Base-by-base conservation (phyloP, 2,797 vertebrate species). In the Hephaestus fuliginosus region DNA sequence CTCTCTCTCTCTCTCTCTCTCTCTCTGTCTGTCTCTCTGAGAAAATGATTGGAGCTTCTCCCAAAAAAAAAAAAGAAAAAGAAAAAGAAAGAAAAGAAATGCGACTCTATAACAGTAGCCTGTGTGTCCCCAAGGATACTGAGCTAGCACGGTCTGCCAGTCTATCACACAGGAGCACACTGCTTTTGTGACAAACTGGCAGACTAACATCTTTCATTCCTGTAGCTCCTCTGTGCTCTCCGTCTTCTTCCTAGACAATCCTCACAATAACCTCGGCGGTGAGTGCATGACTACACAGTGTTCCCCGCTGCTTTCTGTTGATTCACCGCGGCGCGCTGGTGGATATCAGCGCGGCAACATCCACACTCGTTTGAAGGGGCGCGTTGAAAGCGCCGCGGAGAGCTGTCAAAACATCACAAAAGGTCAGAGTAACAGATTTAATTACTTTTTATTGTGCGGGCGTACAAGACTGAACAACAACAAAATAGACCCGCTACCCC, bases 121-220 rank as follows among this genome's bases (percentile, higher is more conserved):
- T 62, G 79, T 13, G 69, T 75, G 80, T 92, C 92, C 91, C 92
- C 52, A 25, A 89, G 92, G 93, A 93, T 76, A 53, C 77, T 18
- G 84, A 89, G 91, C 92, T 70, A 65, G 86, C 91, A 90, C 80
- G 88, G 86, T 89, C 90, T 93, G 93, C 88, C 90, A 92, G 93
- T 92, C 92, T 89, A 89, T 93, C 90, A 91, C 93, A 90, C 85
- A 87, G 89, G 81, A 91, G 91, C 90, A 92, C 89, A 77, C 89
- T 80, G 90, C 91, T 86, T 93, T 92, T 90, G 92, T 94, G 92
- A 94, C 93, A 93, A 91, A 94, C 91, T 92, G 93, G 90, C 91
- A 93, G 89, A 91, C 89, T 75, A 91, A 91, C 91, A 92, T 93
- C 90, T 89, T 90, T 94, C 88, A 91, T 91, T 91, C 81, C 81